Evolutionary conservation across 1,140 invertebrate species (phyloP), one percentile per base, ranked within the genome.

Genomic region (Drosophila pachea): DNA sequence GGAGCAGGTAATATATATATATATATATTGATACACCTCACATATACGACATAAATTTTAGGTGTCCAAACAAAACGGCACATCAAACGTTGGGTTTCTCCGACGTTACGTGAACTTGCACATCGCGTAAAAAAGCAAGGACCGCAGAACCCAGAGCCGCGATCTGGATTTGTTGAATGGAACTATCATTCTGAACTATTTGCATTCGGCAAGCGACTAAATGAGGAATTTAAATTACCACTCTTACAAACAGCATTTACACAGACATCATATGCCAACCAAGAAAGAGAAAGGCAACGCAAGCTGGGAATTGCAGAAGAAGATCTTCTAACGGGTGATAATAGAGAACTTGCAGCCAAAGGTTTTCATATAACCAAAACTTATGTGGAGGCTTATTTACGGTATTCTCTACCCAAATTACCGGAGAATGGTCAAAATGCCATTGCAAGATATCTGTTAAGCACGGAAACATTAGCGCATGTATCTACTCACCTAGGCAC

Each of bases 101-200:
- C 93, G 55, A 92, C 91, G 48, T 82, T 89, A 81, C 77, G 78
- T 78, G 88, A 89, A 42, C 67, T 88, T 22, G 74, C 67, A 5
- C 79, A 76, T 7, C 78, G 87, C 2, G 63, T 74, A 32, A 74
- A 88, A 31, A 89, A 89, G 63, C 55, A 86, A 33, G 88, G 86
- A 29, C 64, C 73, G 11, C 77, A 73, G 7, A 68, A 73, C 14
- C 66, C 73, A 5, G 84, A 89, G 53, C 90, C 90, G 4, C 91
- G 95, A 40, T 93, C 92, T 33, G 91, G 91, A 35, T 95, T 92
- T 79, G 56, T 94, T 8, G 95, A 96, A 73, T 96, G 95, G 97
- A 98, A 98, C 89, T 94, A 96, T 88, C 92, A 94, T 70, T 92
- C 95, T 0, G 97, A 99, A 91, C 62, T 98, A 12, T 98, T 91